phyloP scores from a whole-genome alignment of 2,888 invertebrate species.

The Eueremaeus valkanovi region DNA sequence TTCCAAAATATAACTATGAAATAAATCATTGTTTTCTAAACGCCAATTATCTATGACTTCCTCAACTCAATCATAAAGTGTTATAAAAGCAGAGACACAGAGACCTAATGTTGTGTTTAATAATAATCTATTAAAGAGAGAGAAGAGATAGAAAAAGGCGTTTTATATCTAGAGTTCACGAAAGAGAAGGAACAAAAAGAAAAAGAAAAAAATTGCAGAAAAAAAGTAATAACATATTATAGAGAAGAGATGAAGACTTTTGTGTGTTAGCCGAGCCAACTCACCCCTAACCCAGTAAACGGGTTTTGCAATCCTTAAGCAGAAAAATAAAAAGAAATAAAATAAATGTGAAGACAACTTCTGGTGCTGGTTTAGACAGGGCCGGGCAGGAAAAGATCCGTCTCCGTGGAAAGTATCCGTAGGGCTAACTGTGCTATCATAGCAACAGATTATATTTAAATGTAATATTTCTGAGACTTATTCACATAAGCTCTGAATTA shows the following conservation, averaged over 20 bases:
- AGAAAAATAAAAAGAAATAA: not conserved
- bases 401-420: conserved; percentile 22
- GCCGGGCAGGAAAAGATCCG: not conserved
- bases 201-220: not conserved
- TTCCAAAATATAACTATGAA: no score
- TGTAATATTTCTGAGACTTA: no score
- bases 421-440: not conserved
- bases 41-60: not conserved
- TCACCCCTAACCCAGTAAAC: conserved; percentile 20
- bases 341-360: no score
- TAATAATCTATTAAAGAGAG: no score
- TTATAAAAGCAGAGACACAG: no score
- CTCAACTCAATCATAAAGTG: no score
- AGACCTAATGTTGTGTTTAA: not conserved
- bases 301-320: not conserved
- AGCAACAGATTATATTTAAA: no score
- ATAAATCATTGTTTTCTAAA: not conserved
- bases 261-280: not conserved
- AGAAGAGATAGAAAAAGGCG: no score
- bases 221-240: conserved; percentile 17
- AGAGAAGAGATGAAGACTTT: not conserved
- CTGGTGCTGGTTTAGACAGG: not conserved
- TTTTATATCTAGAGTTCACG: not conserved
- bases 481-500: no score
- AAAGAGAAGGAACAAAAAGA: not conserved